phyloP scores from a whole-genome alignment of 2,797 vertebrate genomes.

The Lagocephalus sceleratus region DNA sequence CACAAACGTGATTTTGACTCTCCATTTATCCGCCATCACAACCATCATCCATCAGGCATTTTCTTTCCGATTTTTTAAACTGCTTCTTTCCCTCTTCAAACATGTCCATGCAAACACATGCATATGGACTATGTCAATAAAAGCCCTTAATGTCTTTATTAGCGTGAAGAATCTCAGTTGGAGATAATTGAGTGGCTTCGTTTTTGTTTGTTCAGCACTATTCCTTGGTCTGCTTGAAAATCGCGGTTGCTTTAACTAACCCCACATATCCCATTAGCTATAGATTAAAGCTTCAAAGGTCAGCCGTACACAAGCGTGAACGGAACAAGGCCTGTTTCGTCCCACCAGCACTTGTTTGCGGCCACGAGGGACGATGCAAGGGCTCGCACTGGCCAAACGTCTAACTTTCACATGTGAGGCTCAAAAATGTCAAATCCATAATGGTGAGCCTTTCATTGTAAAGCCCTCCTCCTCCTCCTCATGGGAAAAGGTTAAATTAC shows the following conservation, averaged over 20 bases:
- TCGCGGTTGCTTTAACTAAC: slow-evolving; percentile 43
- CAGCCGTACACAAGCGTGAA: slow-evolving; percentile 29
- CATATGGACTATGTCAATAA: slow-evolving; percentile 15
- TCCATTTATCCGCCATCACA: too few species aligned
- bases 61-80: too few species aligned
- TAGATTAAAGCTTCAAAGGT: slow-evolving; percentile 50
- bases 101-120: too few species aligned
- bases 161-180: slow-evolving; percentile 29
- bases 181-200: slow-evolving; percentile 34
- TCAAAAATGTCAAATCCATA: slow-evolving; percentile 48
- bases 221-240: slow-evolving; percentile 40
- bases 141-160: slow-evolving; percentile 34
- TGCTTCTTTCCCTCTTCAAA: too few species aligned
- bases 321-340: slow-evolving; percentile 23
- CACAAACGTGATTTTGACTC: too few species aligned
- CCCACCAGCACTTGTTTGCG: slow-evolving; percentile 21
- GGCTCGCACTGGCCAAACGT: slow-evolving; percentile 22
- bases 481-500: slow-evolving; percentile 46
- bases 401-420: slow-evolving; percentile 31
- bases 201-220: slow-evolving; percentile 47
- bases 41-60: too few species aligned
- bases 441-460: slow-evolving; percentile 35
- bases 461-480: slow-evolving; percentile 34
- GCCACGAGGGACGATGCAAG: slow-evolving; percentile 29
- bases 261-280: slow-evolving; percentile 40